These are phyloP conservation scores for Hylaeus anthracinus DNA, from an alignment of 1,140 invertebrate species.

Conservation along the genomic window DNA sequence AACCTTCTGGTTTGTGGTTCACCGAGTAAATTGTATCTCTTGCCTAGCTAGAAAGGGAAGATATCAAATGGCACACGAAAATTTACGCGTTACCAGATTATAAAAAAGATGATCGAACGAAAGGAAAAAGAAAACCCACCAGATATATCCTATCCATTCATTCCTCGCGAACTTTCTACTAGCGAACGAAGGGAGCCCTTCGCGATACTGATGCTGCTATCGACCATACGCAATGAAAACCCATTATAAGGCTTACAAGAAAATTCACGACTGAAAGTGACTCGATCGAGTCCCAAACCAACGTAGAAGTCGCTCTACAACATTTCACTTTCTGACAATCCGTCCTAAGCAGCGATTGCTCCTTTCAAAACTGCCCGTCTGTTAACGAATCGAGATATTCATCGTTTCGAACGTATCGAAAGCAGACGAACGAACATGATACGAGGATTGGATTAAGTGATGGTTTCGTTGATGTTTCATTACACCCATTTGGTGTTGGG, in stretches of 20 bases:
- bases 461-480: not conserved
- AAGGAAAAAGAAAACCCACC: constrained; percentile 4
- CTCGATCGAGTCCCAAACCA: constrained; percentile 15
- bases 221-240: constrained; percentile 8
- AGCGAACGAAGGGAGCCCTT: constrained; percentile 30
- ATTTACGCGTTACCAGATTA: not conserved
- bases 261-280: constrained; percentile 33
- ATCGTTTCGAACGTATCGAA: not conserved
- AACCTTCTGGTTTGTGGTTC: constrained; percentile 88
- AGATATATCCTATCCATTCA: constrained; percentile 10
- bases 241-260: not conserved
- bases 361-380: constrained; percentile 51
- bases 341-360: constrained; percentile 64
- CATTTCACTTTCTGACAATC: constrained; percentile 58
- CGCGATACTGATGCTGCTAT: constrained; percentile 32
- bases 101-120: not conserved
- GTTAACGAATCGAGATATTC: constrained; percentile 15
- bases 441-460: not conserved
- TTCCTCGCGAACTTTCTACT: constrained; percentile 19
- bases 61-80: too few relatives aligned
- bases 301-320: constrained; percentile 36
- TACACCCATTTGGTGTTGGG: not conserved
- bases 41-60: not conserved
- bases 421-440: not conserved
- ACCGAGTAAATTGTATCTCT: constrained; percentile 82